Percentiles rank a stretch among this genome's conserved stretches.
These are phyloP conservation scores for Aphodius sticticus DNA, from an alignment of 2,888 invertebrate species.

Conservation along the genomic window DNA sequence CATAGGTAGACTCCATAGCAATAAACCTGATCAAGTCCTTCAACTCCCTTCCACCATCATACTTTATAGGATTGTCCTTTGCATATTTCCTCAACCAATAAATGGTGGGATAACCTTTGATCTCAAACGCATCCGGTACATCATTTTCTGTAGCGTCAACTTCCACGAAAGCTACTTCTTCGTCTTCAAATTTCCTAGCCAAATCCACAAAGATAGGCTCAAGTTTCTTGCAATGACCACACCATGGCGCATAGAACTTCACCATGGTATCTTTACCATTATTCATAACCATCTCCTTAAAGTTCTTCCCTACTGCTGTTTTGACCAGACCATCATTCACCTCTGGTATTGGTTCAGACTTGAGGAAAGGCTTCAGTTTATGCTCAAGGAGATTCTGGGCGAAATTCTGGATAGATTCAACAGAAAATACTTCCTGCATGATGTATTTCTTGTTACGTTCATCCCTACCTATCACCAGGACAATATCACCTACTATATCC, in stretches of 20 bases:
- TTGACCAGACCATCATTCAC: slow-evolving; percentile 77
- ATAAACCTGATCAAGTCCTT: slow-evolving; percentile 92
- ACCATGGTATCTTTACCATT: slow-evolving; percentile 87
- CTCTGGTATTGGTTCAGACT: slow-evolving; percentile 89
- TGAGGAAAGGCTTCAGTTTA: slow-evolving; percentile 84
- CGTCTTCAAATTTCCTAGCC: slow-evolving; percentile 80
- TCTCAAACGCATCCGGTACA: slow-evolving; percentile 86
- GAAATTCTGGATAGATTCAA: slow-evolving; percentile 83
- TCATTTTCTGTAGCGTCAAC: slow-evolving; percentile 98
- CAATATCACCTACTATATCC: slow-evolving; percentile 83
- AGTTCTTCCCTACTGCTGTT: slow-evolving; percentile 92
- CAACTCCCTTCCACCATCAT: slow-evolving; percentile 87
- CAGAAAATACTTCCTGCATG: slow-evolving; percentile 86
- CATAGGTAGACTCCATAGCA: slow-evolving; percentile 82
- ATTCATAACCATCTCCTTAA: slow-evolving; percentile 87
- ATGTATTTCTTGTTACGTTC: slow-evolving; percentile 83
- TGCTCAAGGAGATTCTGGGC: slow-evolving; percentile 78
- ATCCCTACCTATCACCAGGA: slow-evolving; percentile 81
- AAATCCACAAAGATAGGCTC: slow-evolving; percentile 92
- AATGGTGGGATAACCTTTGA: slow-evolving; percentile 93
- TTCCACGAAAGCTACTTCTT: slow-evolving; percentile 88
- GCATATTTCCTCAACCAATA: slow-evolving; percentile 87
- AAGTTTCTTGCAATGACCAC: slow-evolving; percentile 94
- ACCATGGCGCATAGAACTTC: slow-evolving; percentile 98
- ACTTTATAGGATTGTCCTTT: slow-evolving; percentile 76